Percentiles rank a stretch among this genome's conserved stretches.
Evolutionary conservation across 2,113 vertebrate genomes (phyloP).

Genomic region (Ciconia boyciana): DNA sequence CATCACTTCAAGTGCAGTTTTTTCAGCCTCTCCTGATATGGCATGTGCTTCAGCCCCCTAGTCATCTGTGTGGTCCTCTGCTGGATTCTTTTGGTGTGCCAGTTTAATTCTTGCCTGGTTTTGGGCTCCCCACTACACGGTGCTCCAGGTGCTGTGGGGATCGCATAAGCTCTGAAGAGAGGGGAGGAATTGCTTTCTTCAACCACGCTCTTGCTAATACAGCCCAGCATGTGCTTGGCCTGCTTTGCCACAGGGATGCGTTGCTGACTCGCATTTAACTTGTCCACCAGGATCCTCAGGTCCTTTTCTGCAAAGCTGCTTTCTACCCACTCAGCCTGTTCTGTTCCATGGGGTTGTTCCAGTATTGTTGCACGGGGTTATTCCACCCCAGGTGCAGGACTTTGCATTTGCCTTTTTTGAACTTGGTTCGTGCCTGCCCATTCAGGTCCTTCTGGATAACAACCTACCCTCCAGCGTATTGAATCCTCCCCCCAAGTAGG

Average conservation of each 20-base stretch:
- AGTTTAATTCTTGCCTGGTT: not conserved
- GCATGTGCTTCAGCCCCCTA: not conserved
- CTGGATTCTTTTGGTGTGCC: not conserved
- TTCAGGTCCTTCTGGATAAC: not conserved
- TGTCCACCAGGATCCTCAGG: not conserved
- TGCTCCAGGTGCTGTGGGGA: not conserved
- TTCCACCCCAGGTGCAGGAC: not conserved
- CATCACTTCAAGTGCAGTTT: not conserved
- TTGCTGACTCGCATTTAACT: not conserved
- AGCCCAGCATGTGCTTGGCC: not conserved
- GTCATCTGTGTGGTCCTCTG: not conserved
- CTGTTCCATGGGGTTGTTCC: not conserved
- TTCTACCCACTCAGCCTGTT: not conserved
- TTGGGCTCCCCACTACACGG: not conserved
- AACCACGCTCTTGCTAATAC: not conserved
- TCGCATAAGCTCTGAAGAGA: not conserved
- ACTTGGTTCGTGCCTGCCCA: not conserved
- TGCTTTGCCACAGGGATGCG: not conserved
- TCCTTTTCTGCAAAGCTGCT: not conserved
- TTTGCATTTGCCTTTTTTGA: not conserved
- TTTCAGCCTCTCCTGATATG: not conserved
- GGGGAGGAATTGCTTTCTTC: not conserved
- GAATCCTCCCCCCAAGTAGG: not conserved
- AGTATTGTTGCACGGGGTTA: not conserved
- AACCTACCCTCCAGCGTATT: not conserved